These are phyloP conservation scores for Tachystola acroxantha DNA, from an alignment of 2,888 invertebrate genomes.

Conservation along the genomic window DNA sequence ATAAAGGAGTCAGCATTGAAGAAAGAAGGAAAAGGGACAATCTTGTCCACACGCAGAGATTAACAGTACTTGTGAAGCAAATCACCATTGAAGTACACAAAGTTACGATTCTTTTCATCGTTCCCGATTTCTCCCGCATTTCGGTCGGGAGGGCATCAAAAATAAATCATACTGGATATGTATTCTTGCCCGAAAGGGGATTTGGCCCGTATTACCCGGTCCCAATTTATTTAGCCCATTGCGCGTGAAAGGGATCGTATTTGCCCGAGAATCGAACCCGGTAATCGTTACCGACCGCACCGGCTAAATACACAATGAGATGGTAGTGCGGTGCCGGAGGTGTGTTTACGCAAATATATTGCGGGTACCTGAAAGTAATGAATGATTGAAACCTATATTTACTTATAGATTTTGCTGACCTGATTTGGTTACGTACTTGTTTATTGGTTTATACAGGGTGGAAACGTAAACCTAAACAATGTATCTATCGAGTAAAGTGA, in stretches of 20 bases:
- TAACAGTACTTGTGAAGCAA: no score
- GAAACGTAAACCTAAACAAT: no score
- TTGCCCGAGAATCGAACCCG: conserved; percentile 15
- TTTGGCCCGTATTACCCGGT: conserved; percentile 19
- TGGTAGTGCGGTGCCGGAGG: conserved; percentile 2
- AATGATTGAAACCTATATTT: neutral
- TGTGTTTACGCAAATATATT: conserved; percentile 7
- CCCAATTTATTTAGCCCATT: conserved; percentile 35
- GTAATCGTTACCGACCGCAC: conserved; percentile 13
- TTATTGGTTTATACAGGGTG: no score
- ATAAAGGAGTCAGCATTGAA: no score
- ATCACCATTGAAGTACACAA: no score
- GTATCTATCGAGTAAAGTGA: no score
- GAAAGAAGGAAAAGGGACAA: no score
- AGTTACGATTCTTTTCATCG: neutral
- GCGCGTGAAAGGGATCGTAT: conserved; percentile 24
- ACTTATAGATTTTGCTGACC: no score
- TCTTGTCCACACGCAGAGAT: no score
- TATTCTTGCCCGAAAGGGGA: conserved; percentile 14
- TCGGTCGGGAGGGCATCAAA: conserved; percentile 11
- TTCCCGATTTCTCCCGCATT: neutral
- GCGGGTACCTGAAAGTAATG: neutral
- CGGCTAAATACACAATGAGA: conserved; percentile 18
- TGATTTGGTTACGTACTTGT: no score
- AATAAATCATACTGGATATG: conserved; percentile 19